Percentiles rank a stretch among this genome's conserved stretches.
phyloP scores from a whole-genome alignment of 2,797 vertebrate species.

The Eupleurogrammus muticus region DNA sequence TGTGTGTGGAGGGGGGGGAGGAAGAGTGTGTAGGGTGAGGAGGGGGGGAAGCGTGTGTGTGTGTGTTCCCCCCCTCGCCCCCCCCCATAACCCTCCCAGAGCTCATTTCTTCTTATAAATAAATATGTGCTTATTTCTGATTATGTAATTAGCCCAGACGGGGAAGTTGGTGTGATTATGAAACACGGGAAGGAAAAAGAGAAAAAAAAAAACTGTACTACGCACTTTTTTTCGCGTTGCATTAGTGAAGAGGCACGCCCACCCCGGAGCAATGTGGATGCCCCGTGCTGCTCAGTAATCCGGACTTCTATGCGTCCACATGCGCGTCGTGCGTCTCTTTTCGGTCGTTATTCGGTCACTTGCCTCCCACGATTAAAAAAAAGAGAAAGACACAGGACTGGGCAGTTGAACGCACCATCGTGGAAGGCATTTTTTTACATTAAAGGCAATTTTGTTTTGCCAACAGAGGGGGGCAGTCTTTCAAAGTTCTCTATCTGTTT shows the following conservation, averaged over 20 bases:
- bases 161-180: slow-evolving; percentile 45
- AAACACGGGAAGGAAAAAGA: slow-evolving; percentile 64
- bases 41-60: background rate
- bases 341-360: background rate
- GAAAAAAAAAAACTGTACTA: slow-evolving; percentile 84
- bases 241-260: slow-evolving; percentile 83
- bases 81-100: no score
- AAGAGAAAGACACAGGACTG: background rate
- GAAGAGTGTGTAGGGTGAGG: background rate
- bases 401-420: background rate
- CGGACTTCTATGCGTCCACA: background rate
- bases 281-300: slow-evolving; percentile 16
- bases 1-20: background rate
- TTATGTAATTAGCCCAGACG: background rate
- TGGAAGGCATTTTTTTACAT: slow-evolving; percentile 26
- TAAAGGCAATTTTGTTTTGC: slow-evolving; percentile 73
- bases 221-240: slow-evolving; percentile 83
- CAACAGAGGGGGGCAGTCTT: slow-evolving; percentile 71
- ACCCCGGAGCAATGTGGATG: slow-evolving; percentile 76
- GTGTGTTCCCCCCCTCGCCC: background rate
- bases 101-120: slow-evolving; percentile 28
- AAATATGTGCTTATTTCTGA: slow-evolving; percentile 7
- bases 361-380: background rate
- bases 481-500: slow-evolving; percentile 30
- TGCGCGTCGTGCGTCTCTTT: background rate